Conservation (phyloP, 2,113 vertebrate species). For the Tor tambroides region DNA sequence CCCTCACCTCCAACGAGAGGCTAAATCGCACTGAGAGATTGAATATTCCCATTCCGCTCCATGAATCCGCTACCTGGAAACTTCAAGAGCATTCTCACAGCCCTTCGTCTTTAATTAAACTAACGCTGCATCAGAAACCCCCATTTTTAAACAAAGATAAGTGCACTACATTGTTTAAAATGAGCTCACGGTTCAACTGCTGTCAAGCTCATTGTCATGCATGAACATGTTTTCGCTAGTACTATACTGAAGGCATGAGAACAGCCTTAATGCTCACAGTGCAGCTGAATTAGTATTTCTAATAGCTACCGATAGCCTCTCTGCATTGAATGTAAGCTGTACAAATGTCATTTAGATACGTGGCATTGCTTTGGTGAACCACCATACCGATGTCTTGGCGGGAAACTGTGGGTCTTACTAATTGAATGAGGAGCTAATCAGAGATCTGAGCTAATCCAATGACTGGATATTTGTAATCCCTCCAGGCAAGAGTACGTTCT, state of each 20-base stretch:
- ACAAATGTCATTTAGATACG: constrained; percentile 18
- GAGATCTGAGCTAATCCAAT: constrained; percentile 63
- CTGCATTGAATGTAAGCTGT: background rate
- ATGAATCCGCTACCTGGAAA: background rate
- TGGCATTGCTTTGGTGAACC: constrained; percentile 34
- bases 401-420: constrained; percentile 48
- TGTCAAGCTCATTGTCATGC: background rate
- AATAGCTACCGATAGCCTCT: constrained; percentile 4
- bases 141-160: background rate
- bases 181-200: background rate
- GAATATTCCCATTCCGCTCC: constrained; percentile 2
- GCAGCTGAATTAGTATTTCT: constrained; percentile 27
- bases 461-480: constrained; percentile 56
- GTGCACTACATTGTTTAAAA: background rate
- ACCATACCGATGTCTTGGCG: constrained; percentile 33
- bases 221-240: background rate
- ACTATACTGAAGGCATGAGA: background rate
- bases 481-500: constrained; percentile 61
- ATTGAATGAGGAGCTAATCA: constrained; percentile 53
- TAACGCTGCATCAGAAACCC: background rate
- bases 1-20: constrained; percentile 12
- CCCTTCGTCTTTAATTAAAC: constrained; percentile 24
- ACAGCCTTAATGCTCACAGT: background rate
- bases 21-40: background rate
- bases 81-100: background rate